Percentiles rank a stretch among this genome's conserved stretches.
These are phyloP conservation scores for Dastarcus helophoroides DNA, from an alignment of 2,888 invertebrate species.

Conservation along the genomic window DNA sequence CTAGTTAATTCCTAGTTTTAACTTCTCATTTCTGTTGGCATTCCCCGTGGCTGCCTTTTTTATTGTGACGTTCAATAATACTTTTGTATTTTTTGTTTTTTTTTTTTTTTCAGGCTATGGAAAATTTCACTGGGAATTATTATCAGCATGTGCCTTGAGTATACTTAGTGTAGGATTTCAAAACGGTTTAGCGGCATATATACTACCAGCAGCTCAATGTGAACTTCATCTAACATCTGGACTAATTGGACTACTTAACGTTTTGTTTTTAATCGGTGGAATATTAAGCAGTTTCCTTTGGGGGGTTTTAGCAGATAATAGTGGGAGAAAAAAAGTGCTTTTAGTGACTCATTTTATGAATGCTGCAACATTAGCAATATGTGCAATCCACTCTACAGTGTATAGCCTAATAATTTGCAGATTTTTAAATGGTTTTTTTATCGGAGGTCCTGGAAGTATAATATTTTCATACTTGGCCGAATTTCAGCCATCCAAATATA, in stretches of 20 bases:
- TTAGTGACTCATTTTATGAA: constrained; percentile 33
- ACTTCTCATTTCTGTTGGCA: no score
- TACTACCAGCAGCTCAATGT: constrained; percentile 60
- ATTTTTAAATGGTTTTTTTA: constrained; percentile 51
- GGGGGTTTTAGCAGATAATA: constrained; percentile 67
- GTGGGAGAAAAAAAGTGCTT: constrained; percentile 51
- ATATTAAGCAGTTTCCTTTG: constrained; percentile 66
- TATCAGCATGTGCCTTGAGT: constrained; percentile 52
- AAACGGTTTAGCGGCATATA: constrained; percentile 58
- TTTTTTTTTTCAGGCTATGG: constrained; percentile 48
- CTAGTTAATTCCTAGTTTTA: no score
- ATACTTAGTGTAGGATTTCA: constrained; percentile 53
- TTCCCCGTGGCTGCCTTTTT: no score
- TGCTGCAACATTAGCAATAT: constrained; percentile 37
- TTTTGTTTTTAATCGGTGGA: constrained; percentile 60
- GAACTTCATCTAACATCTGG: constrained; percentile 54
- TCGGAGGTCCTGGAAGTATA: constrained; percentile 21
- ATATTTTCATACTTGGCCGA: constrained; percentile 56
- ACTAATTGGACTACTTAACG: constrained; percentile 58
- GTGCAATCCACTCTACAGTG: constrained; percentile 17
- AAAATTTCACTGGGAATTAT: constrained; percentile 51
- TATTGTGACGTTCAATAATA: no score
- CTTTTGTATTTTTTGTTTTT: not conserved
- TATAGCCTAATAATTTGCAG: constrained; percentile 37
- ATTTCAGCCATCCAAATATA: constrained; percentile 46